Base-by-base conservation (phyloP, 2,797 vertebrate species). In the Acanthornis magna region DNA sequence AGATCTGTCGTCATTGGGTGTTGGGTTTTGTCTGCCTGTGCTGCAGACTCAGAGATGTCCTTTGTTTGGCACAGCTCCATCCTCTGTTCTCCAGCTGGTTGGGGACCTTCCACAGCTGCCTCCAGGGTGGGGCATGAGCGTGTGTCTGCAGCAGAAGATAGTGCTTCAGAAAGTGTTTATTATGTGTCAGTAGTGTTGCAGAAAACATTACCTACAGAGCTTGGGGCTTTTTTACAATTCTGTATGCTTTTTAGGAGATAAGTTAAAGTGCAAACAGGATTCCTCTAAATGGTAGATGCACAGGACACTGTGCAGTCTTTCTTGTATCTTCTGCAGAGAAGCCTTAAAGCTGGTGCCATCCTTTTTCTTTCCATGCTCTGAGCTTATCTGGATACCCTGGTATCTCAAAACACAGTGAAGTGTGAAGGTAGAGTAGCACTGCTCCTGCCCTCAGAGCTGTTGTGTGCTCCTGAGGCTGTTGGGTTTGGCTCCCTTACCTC, bases 111-210 rank as follows among this genome's bases (percentile, higher is more conserved):
- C 66, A 2, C 79, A 87, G 93, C 88, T 86, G 89, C 36, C 74
- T 81, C 25, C 58, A 60, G 96, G 96, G 96, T 95, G 95, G 94
- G 80, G 85, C 74, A 34, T 0, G 29, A 87, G 50, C 16, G 36
- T 63, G 55, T 66, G 32, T 83, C 94, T 91, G 88, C 53, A 38
- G 88, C 67, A 66, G 75, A 65, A 72, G 73, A 92, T 93, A 96
- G 77, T 0, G 0, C 81, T 88, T 74, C 85, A 34, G 40, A 61
- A 36, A 57, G 54, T 22, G 30, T 30, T 2, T 19, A 43, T 32
- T 87, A 26, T 5, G 0, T 42, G 75, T 74, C 68, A 71, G 0
- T 36, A 26, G 53, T 25, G 8, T 32, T 71, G 54, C 77, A 82
- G 72, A 89, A 87, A 79, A 74, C 25, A 18, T 55, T 23, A 11